phyloP scores from a whole-genome alignment of 1,140 invertebrate genomes.

The Papilio dardanus region DNA sequence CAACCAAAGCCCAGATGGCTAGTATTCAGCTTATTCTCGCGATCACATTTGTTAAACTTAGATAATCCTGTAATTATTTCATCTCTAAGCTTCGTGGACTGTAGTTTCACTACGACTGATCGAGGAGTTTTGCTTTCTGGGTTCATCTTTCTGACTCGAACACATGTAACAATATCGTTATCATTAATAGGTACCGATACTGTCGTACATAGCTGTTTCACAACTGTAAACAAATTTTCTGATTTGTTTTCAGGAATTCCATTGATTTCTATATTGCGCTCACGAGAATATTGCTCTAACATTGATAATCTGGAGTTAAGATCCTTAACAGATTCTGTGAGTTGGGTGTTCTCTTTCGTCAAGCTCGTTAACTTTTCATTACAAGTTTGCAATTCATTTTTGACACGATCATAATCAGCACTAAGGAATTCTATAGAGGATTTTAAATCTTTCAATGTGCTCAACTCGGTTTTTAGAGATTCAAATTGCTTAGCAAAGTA shows the following conservation, averaged over 20 bases:
- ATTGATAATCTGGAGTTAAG: conserved; percentile 7
- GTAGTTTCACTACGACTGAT: no score
- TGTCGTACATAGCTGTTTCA: no score
- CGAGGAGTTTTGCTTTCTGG: no score
- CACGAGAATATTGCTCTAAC: conserved; percentile 45
- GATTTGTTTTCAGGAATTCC: no score
- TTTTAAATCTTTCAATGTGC: conserved; percentile 33
- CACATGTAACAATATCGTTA: no score
- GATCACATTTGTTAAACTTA: not conserved
- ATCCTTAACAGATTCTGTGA: conserved; percentile 34
- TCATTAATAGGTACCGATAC: no score
- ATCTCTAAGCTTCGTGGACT: no score
- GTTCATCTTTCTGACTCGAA: no score
- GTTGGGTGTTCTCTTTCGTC: conserved; percentile 35
- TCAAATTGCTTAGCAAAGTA: conserved; percentile 34
- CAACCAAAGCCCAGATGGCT: conserved; percentile 1
- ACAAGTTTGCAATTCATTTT: conserved; percentile 33
- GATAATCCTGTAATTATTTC: not conserved
- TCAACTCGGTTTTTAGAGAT: conserved; percentile 38
- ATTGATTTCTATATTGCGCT: not conserved
- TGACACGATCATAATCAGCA: conserved; percentile 40
- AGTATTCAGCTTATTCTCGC: conserved; percentile 21
- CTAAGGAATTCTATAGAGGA: conserved; percentile 40
- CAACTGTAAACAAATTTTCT: no score
- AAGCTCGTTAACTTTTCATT: conserved; percentile 35